Evolutionary conservation across 1,140 invertebrate genomes (phyloP).

Genomic region (Ruditapes philippinarum): DNA sequence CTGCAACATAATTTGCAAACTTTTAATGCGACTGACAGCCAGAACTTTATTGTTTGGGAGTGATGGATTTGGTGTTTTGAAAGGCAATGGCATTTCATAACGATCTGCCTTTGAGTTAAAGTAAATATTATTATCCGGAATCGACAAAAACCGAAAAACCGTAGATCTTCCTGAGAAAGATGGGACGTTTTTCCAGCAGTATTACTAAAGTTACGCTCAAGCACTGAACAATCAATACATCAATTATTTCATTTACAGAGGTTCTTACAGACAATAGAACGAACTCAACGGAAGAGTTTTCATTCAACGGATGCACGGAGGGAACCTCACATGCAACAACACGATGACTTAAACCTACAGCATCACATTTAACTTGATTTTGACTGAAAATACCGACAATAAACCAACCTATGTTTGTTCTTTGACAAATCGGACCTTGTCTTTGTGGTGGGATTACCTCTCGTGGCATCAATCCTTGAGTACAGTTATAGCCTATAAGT

Average conservation of each 20-base stretch:
- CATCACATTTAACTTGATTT: not conserved
- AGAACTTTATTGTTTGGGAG: slow-evolving; percentile 44
- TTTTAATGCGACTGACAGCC: slow-evolving; percentile 29
- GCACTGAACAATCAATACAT: not conserved
- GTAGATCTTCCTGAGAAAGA: not conserved
- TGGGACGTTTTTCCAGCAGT: not conserved
- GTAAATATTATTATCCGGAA: not conserved
- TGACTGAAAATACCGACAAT: not conserved
- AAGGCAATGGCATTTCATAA: slow-evolving; percentile 22
- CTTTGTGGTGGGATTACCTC: not conserved
- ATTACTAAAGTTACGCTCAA: not conserved
- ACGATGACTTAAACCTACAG: not conserved
- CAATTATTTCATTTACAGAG: slow-evolving; percentile 1
- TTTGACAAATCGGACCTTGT: slow-evolving; percentile 26
- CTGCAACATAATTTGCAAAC: slow-evolving; percentile 6
- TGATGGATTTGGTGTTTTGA: not conserved
- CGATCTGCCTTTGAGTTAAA: not conserved
- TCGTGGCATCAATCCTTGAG: not conserved
- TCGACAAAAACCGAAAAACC: not conserved
- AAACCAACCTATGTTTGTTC: slow-evolving; percentile 24
- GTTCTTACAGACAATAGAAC: slow-evolving; percentile 27
- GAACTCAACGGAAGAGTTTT: not conserved
- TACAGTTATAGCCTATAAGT: slow-evolving; percentile 4
- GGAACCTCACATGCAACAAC: not conserved
- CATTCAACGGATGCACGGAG: not conserved